Base-by-base conservation (phyloP, 2,797 vertebrate species). In the Scleropages formosus region DNA sequence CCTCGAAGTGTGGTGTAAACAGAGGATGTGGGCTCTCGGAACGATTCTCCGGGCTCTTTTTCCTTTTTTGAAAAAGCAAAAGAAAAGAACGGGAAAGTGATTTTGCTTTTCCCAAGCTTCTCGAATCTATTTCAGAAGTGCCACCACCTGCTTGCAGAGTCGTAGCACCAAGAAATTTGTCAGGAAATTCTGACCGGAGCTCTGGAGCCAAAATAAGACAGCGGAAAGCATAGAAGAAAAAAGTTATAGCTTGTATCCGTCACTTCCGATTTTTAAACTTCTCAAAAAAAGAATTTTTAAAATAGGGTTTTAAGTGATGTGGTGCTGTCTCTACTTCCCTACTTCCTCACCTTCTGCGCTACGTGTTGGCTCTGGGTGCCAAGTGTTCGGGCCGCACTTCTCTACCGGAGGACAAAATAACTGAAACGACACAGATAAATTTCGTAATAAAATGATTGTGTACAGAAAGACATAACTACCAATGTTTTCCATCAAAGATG, bases 81-180 rank as follows among this genome's bases (percentile, higher is more conserved):
- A 53, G 69, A 26, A 69, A 13, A 3, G 3, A n/a, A 56, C 16
- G 12, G 70, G 39, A 56, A 76, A 76, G 66, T 62, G 67, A 51
- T 47, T 76, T 76, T 75, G 60, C 63, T 76, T 59, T 49, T 76
- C 59, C 68, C 59, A 39, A 76, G 67, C 59, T 70, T 76, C 75
- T 73, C 58, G 9, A 49, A 53, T 62, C 58, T 64, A 76, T 76
- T 70, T 76, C 47, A 63, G 75, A 47, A 63, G 47, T 70, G 58
- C 72, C 49, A 53, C 75, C 66, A 76, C 74, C 75, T 70, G 75
- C 60, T 67, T 61, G 11, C 27, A 49, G n/a, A 46, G 20, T 15
- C 51, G 59, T 59, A 71, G 27, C 20, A n/a, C 47, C 47, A n/a
- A n/a, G n/a, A n/a, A n/a, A n/a, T n/a, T 76, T 67, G 70, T 68